phyloP scores from a whole-genome alignment of 2,113 vertebrate genomes.

The Tragelaphus strepsiceros region DNA sequence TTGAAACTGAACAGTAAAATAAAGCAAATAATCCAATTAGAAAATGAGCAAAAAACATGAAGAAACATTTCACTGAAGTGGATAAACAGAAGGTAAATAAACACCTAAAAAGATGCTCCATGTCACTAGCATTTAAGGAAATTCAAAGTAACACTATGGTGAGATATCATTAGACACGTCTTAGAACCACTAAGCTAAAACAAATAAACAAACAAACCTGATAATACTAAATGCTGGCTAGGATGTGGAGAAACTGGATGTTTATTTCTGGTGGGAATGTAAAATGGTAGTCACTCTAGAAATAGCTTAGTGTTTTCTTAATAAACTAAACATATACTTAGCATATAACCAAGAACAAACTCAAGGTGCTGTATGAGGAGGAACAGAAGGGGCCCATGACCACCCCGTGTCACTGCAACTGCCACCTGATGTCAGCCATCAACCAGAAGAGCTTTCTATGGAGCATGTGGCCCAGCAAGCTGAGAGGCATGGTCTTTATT shows the following conservation, averaged over 20 bases:
- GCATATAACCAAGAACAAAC: slow-evolving; percentile 87
- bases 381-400: slow-evolving; percentile 87
- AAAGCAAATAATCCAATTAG: slow-evolving; percentile 26
- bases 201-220: background rate
- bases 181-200: background rate
- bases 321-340: background rate
- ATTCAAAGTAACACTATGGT: background rate
- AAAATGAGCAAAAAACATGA: background rate
- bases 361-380: slow-evolving; percentile 88
- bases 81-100: background rate
- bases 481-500: slow-evolving; percentile 87
- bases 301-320: background rate
- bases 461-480: slow-evolving; percentile 86
- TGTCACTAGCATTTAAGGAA: background rate
- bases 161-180: background rate
- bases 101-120: background rate
- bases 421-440: slow-evolving; percentile 86
- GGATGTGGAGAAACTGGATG: background rate
- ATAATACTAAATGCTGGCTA: background rate
- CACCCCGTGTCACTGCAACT: slow-evolving; percentile 84
- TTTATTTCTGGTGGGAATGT: background rate
- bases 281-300: background rate
- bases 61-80: background rate
- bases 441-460: slow-evolving; percentile 91
- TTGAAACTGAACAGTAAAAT: slow-evolving; percentile 16